Evolutionary conservation across 2,113 vertebrate genomes (phyloP).

Genomic region (Zingel zingel): DNA sequence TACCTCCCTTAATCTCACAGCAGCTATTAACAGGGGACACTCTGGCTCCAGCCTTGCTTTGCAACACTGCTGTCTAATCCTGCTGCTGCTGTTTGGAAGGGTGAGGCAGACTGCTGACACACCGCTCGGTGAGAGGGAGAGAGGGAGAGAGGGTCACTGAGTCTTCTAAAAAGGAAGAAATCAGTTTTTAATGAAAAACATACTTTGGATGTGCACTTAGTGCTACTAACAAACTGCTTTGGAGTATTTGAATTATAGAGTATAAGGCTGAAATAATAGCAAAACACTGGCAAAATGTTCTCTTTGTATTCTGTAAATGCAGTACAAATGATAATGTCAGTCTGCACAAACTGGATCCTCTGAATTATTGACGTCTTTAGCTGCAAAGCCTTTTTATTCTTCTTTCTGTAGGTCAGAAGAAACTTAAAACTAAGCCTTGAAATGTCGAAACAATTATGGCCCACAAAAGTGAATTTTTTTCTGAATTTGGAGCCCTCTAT

Average conservation of each 20-base stretch:
- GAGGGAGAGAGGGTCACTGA: not conserved
- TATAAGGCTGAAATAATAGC: no score
- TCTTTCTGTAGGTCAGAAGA: slow-evolving; percentile 7
- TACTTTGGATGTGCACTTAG: slow-evolving; percentile 12
- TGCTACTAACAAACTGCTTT: not conserved
- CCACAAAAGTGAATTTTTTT: slow-evolving; percentile 8
- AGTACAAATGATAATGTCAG: not conserved
- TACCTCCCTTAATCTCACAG: slow-evolving; percentile 64
- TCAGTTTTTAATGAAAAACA: not conserved
- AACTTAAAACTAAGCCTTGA: slow-evolving; percentile 53
- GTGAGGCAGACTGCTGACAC: slow-evolving; percentile 43
- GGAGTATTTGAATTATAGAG: not conserved
- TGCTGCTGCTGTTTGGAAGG: slow-evolving; percentile 40
- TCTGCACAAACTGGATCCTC: not conserved
- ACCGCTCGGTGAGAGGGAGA: not conserved
- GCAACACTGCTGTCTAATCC: slow-evolving; percentile 58
- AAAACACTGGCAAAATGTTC: not conserved
- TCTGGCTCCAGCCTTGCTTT: slow-evolving; percentile 58
- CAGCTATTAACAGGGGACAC: slow-evolving; percentile 60
- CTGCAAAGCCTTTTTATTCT: slow-evolving; percentile 14
- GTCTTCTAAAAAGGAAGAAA: slow-evolving; percentile 8
- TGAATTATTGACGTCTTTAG: slow-evolving; percentile 6
- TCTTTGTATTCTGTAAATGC: not conserved
- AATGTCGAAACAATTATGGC: slow-evolving; percentile 73
- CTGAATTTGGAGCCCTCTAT: slow-evolving; percentile 4